These are phyloP conservation scores for Laothoe populi DNA, from an alignment of 2,888 invertebrate genomes.

Conservation along the genomic window DNA sequence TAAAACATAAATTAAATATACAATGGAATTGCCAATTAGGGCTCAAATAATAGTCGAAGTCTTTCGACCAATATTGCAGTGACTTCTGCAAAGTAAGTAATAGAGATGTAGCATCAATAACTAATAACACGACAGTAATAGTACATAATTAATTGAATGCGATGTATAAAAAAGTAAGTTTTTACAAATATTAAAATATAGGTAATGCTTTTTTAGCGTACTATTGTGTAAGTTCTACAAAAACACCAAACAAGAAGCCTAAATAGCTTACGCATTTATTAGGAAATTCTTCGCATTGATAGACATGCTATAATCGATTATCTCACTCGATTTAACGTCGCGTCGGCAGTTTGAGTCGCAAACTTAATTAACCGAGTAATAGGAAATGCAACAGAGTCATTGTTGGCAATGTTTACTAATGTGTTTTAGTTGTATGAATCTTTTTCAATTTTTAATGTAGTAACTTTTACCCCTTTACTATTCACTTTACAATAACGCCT, in stretches of 20 bases:
- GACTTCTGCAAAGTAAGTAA: too few species aligned
- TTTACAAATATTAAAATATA: not conserved
- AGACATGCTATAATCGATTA: not conserved
- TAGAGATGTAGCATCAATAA: too few species aligned
- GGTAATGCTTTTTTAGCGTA: not conserved
- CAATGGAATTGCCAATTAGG: not conserved
- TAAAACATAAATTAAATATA: too few species aligned
- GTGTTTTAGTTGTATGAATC: not conserved
- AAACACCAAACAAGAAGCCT: not conserved
- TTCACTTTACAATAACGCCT: too few species aligned
- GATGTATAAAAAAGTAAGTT: too few species aligned
- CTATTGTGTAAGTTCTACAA: not conserved
- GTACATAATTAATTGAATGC: too few species aligned
- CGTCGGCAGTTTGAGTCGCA: not conserved
- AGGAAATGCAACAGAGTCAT: not conserved
- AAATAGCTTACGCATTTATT: not conserved
- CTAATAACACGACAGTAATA: too few species aligned
- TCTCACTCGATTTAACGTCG: constrained; percentile 14
- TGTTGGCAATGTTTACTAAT: not conserved
- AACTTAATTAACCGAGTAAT: not conserved
- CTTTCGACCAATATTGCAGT: too few species aligned
- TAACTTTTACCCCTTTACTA: too few species aligned
- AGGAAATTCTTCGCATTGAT: not conserved
- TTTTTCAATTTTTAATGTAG: too few species aligned
- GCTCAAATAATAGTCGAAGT: too few species aligned